Base-by-base conservation (phyloP, 1,140 invertebrate genomes). In the Antheraea pernyi region DNA sequence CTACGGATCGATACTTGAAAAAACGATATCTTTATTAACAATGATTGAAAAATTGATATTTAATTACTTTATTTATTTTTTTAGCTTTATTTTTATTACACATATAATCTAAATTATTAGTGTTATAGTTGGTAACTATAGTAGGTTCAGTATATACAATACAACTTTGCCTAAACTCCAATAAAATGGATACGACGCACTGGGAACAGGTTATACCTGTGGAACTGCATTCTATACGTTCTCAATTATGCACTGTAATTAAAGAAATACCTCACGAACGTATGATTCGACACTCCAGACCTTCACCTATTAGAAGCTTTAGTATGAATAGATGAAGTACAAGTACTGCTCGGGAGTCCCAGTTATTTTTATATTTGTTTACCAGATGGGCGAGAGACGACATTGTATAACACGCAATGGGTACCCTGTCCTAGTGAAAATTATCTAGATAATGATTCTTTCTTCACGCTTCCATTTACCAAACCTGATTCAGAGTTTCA, bases 261-360 rank as follows among this genome's bases (percentile, higher is more conserved):
- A 75, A 79, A 61, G 30, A 6, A 10, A 80, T 76, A 13, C 72
- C 76, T n/a, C 78, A 77, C 64, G 77, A 81, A 71, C 39, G 72
- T 19, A 68, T 79, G 58, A 73, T 78, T 67, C 66, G 7, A n/a
- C 71, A 77, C 59, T 36, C 69, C 3, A 39, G 74, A 19, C 46
- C 68, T 22, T 69, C 69, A 19, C 37, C 67, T 16, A 76, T 67
- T 61, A 74, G 73, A 7, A 46, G 66, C 48, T 77, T 69, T n/a
- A 19, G 74, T 10, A 76, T 74, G n/a, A 70, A 67, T 48, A 48
- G 66, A 74, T 37, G 66, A 74, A 69, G 69, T 67, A 9, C 63
- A 70, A 39, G n/a, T 74, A 37, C 10, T 71, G 4, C 19, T 71
- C 37, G 67, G 59, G 9, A 74, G 71, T 60, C 69, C 69, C 11